These are phyloP conservation scores for Zaprionus obscuricornis DNA, from an alignment of 2,888 invertebrate species.

Conservation along the genomic window DNA sequence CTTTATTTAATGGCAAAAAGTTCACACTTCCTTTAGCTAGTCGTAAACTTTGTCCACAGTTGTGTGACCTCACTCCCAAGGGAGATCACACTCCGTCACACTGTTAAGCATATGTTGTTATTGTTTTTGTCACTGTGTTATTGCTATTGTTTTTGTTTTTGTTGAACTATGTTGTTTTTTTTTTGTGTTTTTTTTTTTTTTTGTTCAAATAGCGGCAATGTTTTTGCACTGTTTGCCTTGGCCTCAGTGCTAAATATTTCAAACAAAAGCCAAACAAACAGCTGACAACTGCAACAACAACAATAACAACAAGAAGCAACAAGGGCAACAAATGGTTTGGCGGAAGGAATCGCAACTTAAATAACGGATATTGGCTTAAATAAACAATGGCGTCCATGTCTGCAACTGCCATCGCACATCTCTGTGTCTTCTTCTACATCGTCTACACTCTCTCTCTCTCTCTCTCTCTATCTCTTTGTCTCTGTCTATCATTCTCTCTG, in stretches of 20 bases:
- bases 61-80: constrained; percentile 8
- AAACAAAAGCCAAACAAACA: constrained; percentile 72
- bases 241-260: constrained; percentile 69
- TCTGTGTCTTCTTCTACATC: constrained; percentile 3
- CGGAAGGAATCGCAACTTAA: constrained; percentile 76
- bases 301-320: constrained; percentile 16
- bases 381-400: constrained; percentile 67
- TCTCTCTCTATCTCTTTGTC: neutral
- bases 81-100: neutral
- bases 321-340: constrained; percentile 59
- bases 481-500: constrained; percentile 18
- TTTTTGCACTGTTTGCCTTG: constrained; percentile 55
- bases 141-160: constrained; percentile 18
- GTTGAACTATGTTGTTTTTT: constrained; percentile 50
- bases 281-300: constrained; percentile 58
- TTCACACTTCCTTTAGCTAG: constrained; percentile 72
- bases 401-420: constrained; percentile 24
- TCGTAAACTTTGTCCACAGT: constrained; percentile 64
- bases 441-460: constrained; percentile 3
- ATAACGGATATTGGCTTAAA: constrained; percentile 78
- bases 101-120: constrained; percentile 45
- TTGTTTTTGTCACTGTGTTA: constrained; percentile 6
- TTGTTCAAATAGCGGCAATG: constrained; percentile 65
- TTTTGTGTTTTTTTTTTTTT: constrained; percentile 57
- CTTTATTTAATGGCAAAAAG: constrained; percentile 70